Evolutionary conservation across 2,797 vertebrate genomes (phyloP).

Genomic region (Hydrophis major): DNA sequence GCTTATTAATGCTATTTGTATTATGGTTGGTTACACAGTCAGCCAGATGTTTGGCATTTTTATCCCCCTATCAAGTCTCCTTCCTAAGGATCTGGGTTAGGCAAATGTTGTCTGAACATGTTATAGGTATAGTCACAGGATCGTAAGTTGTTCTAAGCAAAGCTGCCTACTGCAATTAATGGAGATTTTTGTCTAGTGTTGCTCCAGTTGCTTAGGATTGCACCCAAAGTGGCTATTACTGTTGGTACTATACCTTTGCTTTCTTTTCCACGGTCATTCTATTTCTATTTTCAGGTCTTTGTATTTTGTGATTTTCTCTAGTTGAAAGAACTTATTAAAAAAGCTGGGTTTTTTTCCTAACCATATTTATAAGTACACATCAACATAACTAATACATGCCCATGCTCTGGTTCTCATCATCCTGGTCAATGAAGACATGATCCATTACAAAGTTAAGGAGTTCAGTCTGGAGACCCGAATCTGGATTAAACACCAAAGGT

Average conservation of each 20-base stretch:
- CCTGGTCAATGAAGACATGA: constrained; percentile 98
- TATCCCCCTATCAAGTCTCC: neutral
- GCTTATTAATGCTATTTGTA: neutral
- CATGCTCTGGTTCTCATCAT: constrained; percentile 99
- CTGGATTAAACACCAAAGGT: constrained; percentile 95
- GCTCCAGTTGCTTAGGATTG: neutral
- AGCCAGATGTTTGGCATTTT: neutral
- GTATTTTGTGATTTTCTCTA: neutral
- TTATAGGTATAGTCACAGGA: neutral
- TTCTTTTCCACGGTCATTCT: neutral
- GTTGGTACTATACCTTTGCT: neutral
- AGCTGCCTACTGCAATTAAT: neutral
- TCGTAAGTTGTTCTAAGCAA: neutral
- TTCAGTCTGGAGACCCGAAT: constrained; percentile 92
- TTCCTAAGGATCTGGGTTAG: neutral
- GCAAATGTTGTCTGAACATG: neutral
- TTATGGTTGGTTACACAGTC: neutral
- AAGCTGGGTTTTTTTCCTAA: neutral
- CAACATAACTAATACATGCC: constrained; percentile 72
- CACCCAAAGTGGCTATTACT: neutral
- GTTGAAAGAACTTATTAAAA: neutral
- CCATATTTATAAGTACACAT: constrained; percentile 18
- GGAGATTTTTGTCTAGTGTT: neutral
- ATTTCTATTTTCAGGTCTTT: neutral
- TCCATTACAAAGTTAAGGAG: constrained; percentile 97